These are phyloP conservation scores for Cyanoderma ruficeps DNA, from an alignment of 2,113 vertebrate genomes.

Conservation along the genomic window DNA sequence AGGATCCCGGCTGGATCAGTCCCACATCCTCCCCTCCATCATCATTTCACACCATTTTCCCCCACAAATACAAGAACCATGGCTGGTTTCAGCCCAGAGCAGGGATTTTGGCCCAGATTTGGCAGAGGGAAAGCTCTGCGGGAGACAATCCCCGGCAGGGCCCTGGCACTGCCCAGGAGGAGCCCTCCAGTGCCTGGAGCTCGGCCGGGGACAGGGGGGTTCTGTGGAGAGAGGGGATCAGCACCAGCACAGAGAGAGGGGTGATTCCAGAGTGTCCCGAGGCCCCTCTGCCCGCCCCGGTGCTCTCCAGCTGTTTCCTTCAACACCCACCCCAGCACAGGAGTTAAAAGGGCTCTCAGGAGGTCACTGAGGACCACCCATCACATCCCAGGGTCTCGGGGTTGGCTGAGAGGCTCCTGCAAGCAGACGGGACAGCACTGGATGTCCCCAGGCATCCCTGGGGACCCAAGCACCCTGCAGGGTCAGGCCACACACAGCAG, in stretches of 20 bases:
- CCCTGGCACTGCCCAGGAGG: neutral
- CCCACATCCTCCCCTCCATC: neutral
- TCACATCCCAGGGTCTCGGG: rapidly evolving
- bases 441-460: neutral
- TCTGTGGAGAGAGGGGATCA: neutral
- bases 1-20: neutral
- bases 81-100: neutral
- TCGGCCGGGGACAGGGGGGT: rapidly evolving
- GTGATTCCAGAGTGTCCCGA: rapidly evolving
- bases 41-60: neutral
- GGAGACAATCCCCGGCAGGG: neutral
- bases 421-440: neutral
- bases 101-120: neutral
- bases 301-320: neutral
- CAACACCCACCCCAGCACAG: rapidly evolving
- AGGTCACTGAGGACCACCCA: neutral
- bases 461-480: neutral
- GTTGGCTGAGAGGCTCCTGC: neutral
- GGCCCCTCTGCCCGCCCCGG: neutral
- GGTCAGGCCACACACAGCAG: neutral
- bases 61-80: neutral
- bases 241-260: neutral
- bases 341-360: rapidly evolving
- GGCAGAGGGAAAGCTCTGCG: neutral
- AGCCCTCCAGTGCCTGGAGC: too few relatives aligned